Evolutionary conservation across 2,888 invertebrate species (phyloP).

Genomic region (Leptopilina syphax): DNA sequence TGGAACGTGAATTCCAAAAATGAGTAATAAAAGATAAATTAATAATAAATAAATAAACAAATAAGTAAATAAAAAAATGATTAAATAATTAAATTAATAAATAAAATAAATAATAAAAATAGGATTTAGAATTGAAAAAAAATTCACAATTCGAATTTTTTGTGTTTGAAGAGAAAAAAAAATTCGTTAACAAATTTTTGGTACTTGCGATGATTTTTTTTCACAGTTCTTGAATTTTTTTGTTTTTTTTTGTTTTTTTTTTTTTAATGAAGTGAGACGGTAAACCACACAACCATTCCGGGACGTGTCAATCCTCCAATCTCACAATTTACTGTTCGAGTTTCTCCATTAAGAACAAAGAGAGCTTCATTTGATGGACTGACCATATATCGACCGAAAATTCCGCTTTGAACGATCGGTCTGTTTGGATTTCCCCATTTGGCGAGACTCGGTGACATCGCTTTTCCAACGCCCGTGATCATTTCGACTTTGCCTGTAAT

Average conservation of each 20-base stretch:
- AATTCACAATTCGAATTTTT: background rate
- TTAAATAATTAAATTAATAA: background rate
- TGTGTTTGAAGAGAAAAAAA: background rate
- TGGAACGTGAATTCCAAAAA: too few relatives aligned
- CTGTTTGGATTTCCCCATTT: slow-evolving; percentile 83
- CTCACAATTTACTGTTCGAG: slow-evolving; percentile 86
- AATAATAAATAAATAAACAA: background rate
- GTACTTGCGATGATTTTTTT: slow-evolving; percentile 9
- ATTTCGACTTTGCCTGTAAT: slow-evolving; percentile 84
- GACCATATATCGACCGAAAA: slow-evolving; percentile 86
- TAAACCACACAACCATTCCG: slow-evolving; percentile 83
- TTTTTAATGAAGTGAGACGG: slow-evolving; percentile 79
- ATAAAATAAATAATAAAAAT: too few relatives aligned
- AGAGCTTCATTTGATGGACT: slow-evolving; percentile 84
- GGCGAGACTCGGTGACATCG: slow-evolving; percentile 79
- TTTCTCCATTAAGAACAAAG: slow-evolving; percentile 85
- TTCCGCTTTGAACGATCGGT: slow-evolving; percentile 83
- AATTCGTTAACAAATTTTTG: background rate
- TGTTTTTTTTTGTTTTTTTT: background rate
- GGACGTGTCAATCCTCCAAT: slow-evolving; percentile 84
- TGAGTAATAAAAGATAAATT: too few relatives aligned
- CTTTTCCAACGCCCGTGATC: slow-evolving; percentile 85
- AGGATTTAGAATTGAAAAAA: background rate
- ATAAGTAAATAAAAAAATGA: too few relatives aligned
- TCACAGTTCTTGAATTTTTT: background rate